These are phyloP conservation scores for Drosophila elegans DNA, from an alignment of 1,140 invertebrate genomes.

Conservation along the genomic window DNA sequence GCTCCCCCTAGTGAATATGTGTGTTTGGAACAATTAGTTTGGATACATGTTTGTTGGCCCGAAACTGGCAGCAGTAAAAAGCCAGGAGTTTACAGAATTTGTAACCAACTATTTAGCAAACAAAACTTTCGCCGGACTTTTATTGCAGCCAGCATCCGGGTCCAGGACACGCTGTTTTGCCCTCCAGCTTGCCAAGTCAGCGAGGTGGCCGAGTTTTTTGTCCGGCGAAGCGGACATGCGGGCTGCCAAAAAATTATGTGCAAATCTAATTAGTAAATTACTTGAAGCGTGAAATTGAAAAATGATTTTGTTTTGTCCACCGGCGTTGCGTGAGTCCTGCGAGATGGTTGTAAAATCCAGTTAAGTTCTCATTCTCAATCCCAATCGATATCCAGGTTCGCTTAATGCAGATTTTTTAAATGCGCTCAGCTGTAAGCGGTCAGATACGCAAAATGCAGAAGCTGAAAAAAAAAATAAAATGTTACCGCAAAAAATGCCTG, in stretches of 20 bases:
- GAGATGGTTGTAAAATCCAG: conserved; percentile 7
- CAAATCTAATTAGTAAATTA: conserved; percentile 84
- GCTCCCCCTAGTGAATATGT: conserved; percentile 1
- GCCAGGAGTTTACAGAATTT: conserved; percentile 42
- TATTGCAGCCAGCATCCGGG: conserved; percentile 13
- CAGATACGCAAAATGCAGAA: conserved; percentile 50
- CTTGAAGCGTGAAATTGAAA: conserved; percentile 84
- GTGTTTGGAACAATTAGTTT: conserved; percentile 47
- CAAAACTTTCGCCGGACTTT: conserved; percentile 45
- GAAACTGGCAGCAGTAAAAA: conserved; percentile 30
- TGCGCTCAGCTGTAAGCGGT: conserved; percentile 71
- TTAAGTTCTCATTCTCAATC: background rate
- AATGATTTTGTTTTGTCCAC: conserved; percentile 67
- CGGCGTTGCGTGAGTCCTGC: conserved; percentile 25
- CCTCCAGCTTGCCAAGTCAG: conserved; percentile 65
- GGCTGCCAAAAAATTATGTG: conserved; percentile 77
- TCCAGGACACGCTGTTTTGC: conserved; percentile 1
- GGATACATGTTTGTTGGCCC: conserved; percentile 22
- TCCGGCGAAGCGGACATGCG: conserved; percentile 37
- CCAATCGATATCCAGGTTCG: conserved; percentile 15
- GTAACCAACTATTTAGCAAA: conserved; percentile 56
- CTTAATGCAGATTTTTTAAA: conserved; percentile 72
- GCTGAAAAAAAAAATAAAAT: conserved; percentile 13
- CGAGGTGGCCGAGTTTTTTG: conserved; percentile 37
- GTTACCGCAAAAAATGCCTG: conserved; percentile 34